Percentiles rank a stretch among this genome's conserved stretches.
Conservation (phyloP, 1,140 invertebrate species). For the Megalopta genalis region DNA sequence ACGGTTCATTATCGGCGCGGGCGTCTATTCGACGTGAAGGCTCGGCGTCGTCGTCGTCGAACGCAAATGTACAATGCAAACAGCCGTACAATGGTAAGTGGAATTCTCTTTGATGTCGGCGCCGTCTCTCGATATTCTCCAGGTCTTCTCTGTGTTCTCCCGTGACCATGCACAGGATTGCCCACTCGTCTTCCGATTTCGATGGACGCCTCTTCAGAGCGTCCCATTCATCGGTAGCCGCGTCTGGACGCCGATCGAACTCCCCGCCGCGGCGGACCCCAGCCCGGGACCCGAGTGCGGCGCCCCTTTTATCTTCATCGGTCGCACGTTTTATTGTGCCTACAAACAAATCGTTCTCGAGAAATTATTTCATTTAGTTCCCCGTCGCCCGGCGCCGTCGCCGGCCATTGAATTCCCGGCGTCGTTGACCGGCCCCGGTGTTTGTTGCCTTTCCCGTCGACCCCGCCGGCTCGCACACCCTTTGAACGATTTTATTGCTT, state of each 20-base stretch:
- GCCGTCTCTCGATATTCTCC: constrained; percentile 37
- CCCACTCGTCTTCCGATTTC: constrained; percentile 44
- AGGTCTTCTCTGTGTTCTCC: constrained; percentile 20
- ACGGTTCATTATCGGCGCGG: constrained; percentile 20
- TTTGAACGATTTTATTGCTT: constrained; percentile 37
- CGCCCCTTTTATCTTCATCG: constrained; percentile 31
- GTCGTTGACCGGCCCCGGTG: neutral
- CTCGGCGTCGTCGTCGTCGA: constrained; percentile 6
- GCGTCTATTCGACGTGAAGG: constrained; percentile 1
- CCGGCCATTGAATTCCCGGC: neutral
- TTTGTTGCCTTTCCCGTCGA: neutral
- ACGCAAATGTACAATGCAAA: constrained; percentile 50
- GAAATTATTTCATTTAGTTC: constrained; percentile 44
- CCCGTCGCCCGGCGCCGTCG: neutral
- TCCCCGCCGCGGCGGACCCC: neutral
- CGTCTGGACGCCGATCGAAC: constrained; percentile 38
- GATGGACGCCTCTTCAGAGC: constrained; percentile 41
- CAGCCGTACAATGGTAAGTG: constrained; percentile 43
- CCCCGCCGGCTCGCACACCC: neutral
- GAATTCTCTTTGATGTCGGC: constrained; percentile 43
- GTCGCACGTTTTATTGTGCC: constrained; percentile 29
- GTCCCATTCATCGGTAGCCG: constrained; percentile 15
- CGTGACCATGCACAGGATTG: constrained; percentile 23
- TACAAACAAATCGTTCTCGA: constrained; percentile 42
- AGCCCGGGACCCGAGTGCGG: too few species aligned